A percentile compares a stretch with the other conserved stretches of the same genome.
These are phyloP conservation scores for Drosophila kikkawai DNA, from an alignment of 1,140 invertebrate genomes.

Conservation along the genomic window DNA sequence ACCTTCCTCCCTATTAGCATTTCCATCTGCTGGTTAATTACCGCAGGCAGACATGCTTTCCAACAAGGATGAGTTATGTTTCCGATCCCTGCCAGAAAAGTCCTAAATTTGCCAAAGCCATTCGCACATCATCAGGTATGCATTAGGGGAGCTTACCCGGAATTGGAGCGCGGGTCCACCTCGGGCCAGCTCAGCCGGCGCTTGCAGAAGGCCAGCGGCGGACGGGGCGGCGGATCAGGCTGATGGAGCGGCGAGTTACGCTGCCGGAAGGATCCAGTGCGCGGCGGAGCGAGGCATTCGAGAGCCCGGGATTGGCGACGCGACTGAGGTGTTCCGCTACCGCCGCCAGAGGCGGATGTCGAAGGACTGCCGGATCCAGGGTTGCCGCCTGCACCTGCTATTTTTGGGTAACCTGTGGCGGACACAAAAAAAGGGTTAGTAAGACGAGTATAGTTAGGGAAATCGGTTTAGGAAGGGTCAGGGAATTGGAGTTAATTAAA, in stretches of 20 bases:
- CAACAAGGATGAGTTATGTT: conserved; percentile 7
- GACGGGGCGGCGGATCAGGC: conserved; percentile 87
- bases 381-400: conserved; percentile 86
- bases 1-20: conserved; percentile 40
- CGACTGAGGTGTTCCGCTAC: conserved; percentile 67
- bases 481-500: neutral
- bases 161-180: conserved; percentile 91
- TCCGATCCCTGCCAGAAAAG: conserved; percentile 17
- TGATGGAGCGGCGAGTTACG: conserved; percentile 83
- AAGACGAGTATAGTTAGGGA: neutral
- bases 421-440: neutral
- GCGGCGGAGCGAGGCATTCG: conserved; percentile 87
- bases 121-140: conserved; percentile 75
- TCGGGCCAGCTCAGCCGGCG: conserved; percentile 92
- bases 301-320: conserved; percentile 86
- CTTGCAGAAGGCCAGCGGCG: conserved; percentile 89
- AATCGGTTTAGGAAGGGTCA: neutral
- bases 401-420: conserved; percentile 75
- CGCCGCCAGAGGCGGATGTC: conserved; percentile 38
- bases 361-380: conserved; percentile 73
- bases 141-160: conserved; percentile 88
- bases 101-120: conserved; percentile 61
- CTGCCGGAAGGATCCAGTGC: conserved; percentile 88
- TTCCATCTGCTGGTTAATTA: conserved; percentile 61
- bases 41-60: conserved; percentile 24